These are phyloP conservation scores for Ranitomeya variabilis DNA, from an alignment of 2,113 vertebrate genomes.

Conservation along the genomic window DNA sequence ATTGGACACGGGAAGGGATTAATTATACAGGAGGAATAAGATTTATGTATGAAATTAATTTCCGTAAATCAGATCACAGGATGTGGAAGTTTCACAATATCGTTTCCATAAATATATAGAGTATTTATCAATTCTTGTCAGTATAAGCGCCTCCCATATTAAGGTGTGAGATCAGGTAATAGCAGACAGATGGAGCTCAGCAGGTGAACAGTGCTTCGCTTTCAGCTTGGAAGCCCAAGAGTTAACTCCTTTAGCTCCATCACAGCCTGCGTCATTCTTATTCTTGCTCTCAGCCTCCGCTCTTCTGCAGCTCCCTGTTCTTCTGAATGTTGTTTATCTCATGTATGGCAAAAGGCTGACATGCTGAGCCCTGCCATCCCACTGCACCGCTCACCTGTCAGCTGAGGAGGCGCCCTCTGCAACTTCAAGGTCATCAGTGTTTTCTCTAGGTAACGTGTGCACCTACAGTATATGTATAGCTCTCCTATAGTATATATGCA, in stretches of 20 bases:
- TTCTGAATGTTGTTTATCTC: neutral
- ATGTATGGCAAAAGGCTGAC: neutral
- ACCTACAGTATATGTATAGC: neutral
- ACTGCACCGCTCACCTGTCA: neutral
- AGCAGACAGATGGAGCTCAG: neutral
- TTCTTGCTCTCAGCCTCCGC: conserved; percentile 24
- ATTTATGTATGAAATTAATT: too few species aligned
- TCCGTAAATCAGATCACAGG: too few species aligned
- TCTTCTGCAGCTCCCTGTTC: neutral
- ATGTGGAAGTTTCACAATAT: too few species aligned
- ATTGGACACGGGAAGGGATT: neutral
- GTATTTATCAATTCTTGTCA: neutral
- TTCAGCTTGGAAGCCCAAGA: neutral
- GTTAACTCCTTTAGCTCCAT: conserved; percentile 19
- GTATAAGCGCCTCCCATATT: neutral
- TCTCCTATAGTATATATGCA: neutral
- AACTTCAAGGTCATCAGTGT: conserved; percentile 7
- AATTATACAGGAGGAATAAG: neutral
- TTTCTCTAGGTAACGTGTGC: neutral
- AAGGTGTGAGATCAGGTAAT: neutral
- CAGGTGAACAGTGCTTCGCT: neutral
- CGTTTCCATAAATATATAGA: neutral
- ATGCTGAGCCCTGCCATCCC: neutral
- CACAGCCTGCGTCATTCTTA: conserved; percentile 34
- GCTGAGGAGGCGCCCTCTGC: neutral